These are phyloP conservation scores for Seira ritae DNA, from an alignment of 2,888 invertebrate species.

Conservation along the genomic window DNA sequence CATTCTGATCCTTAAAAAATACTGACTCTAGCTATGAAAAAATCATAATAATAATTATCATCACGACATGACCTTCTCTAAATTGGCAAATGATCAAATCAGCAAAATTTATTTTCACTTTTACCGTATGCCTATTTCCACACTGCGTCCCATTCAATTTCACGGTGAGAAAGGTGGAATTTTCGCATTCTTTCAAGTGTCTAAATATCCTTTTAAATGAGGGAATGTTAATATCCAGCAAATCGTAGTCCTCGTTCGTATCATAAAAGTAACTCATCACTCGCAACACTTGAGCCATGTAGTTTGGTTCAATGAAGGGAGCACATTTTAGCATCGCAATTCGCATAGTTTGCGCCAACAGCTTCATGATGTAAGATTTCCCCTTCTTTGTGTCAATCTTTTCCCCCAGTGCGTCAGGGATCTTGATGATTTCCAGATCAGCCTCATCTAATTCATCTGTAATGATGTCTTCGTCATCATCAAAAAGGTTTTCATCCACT, in stretches of 20 bases:
- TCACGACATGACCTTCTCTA: no score
- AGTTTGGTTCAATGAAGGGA: constrained; percentile 39
- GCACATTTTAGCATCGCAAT: constrained; percentile 38
- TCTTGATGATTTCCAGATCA: no score
- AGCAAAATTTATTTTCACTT: no score
- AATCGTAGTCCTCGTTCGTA: constrained; percentile 23
- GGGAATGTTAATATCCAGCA: constrained; percentile 29
- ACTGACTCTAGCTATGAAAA: no score
- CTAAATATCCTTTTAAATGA: constrained; percentile 31
- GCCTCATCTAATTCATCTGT: no score
- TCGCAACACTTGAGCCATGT: constrained; percentile 49
- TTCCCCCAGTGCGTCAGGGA: no score
- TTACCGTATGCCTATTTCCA: constrained; percentile 31
- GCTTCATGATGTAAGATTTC: constrained; percentile 23
- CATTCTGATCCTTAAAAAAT: background rate
- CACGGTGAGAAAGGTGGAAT: background rate
- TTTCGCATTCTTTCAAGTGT: constrained; percentile 30
- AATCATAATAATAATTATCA: no score
- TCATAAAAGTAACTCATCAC: constrained; percentile 47
- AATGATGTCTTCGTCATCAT: background rate
- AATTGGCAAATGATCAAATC: background rate
- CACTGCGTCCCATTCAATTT: constrained; percentile 44
- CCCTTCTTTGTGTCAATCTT: no score
- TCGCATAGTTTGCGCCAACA: constrained; percentile 52
- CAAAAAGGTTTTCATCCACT: constrained; percentile 15